Evolutionary conservation across 2,113 vertebrate species (phyloP).

Genomic region (Neotoma lepida): DNA sequence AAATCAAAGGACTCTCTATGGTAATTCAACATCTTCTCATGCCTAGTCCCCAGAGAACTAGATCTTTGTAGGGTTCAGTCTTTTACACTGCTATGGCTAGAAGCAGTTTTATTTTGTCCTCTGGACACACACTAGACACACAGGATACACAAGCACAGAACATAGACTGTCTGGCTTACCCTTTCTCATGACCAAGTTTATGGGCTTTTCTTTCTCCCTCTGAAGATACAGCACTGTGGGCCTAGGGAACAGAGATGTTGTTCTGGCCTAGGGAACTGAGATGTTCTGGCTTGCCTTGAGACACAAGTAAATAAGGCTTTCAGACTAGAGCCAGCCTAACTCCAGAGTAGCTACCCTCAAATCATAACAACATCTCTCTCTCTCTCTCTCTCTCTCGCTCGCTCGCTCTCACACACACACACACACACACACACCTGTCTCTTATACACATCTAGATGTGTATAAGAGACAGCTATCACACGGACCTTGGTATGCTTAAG

Average conservation of each 20-base stretch:
- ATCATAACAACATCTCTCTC: not conserved
- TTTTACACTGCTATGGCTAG: not conserved
- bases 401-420: no score
- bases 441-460: no score
- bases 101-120: not conserved
- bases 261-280: not conserved
- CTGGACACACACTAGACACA: not conserved
- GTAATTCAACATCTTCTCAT: not conserved
- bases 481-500: not conserved
- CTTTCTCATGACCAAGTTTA: not conserved
- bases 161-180: not conserved
- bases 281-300: not conserved
- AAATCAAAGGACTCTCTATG: not conserved
- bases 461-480: no score
- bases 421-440: no score
- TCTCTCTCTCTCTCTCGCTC: not conserved
- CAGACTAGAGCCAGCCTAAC: not conserved
- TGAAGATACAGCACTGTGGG: not conserved
- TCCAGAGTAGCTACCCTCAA: not conserved
- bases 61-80: not conserved
- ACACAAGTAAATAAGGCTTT: not conserved
- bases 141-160: not conserved
- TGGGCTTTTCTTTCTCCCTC: not conserved
- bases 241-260: not conserved
- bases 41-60: not conserved